Evolutionary conservation across 2,888 invertebrate genomes (phyloP).

Genomic region (Parapristionchus giblindavisi): DNA sequence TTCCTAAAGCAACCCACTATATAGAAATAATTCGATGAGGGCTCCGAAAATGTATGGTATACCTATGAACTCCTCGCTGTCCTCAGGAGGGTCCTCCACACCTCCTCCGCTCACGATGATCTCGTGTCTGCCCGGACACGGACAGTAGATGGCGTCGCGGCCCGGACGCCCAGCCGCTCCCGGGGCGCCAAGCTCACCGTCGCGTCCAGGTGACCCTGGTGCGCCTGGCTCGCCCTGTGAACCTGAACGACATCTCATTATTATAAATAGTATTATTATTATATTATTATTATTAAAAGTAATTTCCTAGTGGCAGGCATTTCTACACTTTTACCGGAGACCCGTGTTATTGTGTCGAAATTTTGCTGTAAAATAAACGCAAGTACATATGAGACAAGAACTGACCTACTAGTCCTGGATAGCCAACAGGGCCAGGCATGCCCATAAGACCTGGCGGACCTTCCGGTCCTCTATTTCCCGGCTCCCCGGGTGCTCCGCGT

Average conservation of each 20-base stretch:
- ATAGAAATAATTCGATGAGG: no score
- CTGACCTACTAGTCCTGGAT: neutral
- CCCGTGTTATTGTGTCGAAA: no score
- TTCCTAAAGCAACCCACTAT: no score
- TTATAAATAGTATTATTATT: no score
- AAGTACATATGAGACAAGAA: neutral
- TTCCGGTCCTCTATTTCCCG: conserved; percentile 8
- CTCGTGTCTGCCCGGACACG: conserved; percentile 23
- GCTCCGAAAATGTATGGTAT: no score
- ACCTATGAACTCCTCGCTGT: no score
- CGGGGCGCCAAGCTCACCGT: conserved; percentile 1
- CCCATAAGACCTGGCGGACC: conserved; percentile 16
- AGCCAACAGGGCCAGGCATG: conserved; percentile 22
- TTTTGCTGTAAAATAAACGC: no score
- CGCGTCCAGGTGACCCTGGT: conserved; percentile 10
- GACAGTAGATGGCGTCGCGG: conserved; percentile 35
- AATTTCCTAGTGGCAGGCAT: no score
- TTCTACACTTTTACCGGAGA: no score
- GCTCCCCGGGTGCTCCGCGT: conserved; percentile 21
- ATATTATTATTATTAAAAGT: no score
- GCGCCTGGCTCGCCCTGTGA: neutral
- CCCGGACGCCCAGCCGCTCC: conserved; percentile 19
- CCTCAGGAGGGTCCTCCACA: neutral
- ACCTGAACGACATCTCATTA: no score
- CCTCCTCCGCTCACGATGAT: neutral